These are phyloP conservation scores for Salmo trutta DNA, from an alignment of 2,797 vertebrate species.

Conservation along the genomic window DNA sequence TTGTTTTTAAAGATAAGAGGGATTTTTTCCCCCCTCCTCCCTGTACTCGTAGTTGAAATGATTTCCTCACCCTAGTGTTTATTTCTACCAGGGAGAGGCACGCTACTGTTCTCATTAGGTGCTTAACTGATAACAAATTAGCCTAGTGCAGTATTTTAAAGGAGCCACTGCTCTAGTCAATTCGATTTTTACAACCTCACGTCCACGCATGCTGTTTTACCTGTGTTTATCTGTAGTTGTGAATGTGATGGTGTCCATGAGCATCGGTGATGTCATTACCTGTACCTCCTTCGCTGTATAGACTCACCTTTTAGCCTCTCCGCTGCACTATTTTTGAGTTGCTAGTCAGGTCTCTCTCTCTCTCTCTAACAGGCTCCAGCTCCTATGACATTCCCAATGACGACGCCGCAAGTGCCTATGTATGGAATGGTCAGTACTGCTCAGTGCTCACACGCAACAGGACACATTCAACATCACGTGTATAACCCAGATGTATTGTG, in stretches of 20 bases:
- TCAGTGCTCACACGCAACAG: not conserved
- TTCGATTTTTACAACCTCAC: not conserved
- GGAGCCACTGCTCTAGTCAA: not conserved
- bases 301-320: not conserved
- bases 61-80: not conserved
- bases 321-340: not conserved
- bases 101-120: not conserved
- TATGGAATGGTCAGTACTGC: conserved; percentile 88
- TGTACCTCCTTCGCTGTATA: not conserved
- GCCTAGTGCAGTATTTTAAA: not conserved
- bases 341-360: not conserved
- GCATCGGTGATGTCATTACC: not conserved
- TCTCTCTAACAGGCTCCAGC: conserved; percentile 76
- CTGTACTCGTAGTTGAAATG: not conserved
- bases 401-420: conserved; percentile 91
- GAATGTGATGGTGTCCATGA: not conserved
- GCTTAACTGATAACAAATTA: not conserved
- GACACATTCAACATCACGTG: not conserved
- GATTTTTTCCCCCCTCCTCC: not conserved
- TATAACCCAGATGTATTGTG: not conserved
- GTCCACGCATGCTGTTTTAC: not conserved
- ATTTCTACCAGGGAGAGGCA: not conserved
- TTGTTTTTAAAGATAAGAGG: not conserved
- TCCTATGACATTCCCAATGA: conserved; percentile 84
- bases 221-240: not conserved